These are phyloP conservation scores for Drosophila quadrilineata DNA, from an alignment of 1,140 invertebrate species.

Conservation along the genomic window DNA sequence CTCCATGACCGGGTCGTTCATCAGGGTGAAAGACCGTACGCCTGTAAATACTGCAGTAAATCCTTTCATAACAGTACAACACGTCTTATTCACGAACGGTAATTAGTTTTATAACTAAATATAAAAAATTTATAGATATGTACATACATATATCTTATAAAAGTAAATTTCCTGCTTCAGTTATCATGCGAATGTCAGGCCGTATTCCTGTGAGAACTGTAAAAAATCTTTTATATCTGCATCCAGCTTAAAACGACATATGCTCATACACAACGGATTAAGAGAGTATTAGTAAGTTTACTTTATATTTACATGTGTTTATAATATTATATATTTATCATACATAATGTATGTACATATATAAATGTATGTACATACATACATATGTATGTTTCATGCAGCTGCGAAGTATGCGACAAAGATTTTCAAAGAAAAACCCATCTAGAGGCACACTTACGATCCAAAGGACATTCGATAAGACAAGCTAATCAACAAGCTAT, in stretches of 20 bases:
- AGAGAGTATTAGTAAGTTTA: slow-evolving; percentile 47
- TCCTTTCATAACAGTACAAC: slow-evolving; percentile 61
- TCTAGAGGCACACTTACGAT: slow-evolving; percentile 52
- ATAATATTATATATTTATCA: no score
- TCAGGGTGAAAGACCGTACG: slow-evolving; percentile 49
- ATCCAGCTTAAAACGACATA: slow-evolving; percentile 50
- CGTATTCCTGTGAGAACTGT: slow-evolving; percentile 44
- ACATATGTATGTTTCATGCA: slow-evolving; percentile 5
- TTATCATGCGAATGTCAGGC: slow-evolving; percentile 50
- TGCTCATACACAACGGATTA: slow-evolving; percentile 53
- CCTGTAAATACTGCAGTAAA: slow-evolving; percentile 51
- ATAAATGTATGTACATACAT: no score
- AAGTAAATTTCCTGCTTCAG: slow-evolving; percentile 30
- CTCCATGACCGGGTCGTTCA: slow-evolving; percentile 54
- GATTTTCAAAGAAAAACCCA: slow-evolving; percentile 61
- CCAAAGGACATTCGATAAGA: slow-evolving; percentile 16
- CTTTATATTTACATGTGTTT: no score
- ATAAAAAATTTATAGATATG: background rate
- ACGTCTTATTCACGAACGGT: slow-evolving; percentile 57
- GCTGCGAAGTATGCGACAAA: slow-evolving; percentile 48
- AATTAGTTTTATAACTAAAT: background rate
- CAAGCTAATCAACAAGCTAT: background rate
- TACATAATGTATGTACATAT: no score
- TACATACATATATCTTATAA: background rate
- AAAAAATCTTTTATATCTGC: slow-evolving; percentile 50